Evolutionary conservation across 2,888 invertebrate genomes (phyloP).

Genomic region (Monoplex corrugatus): DNA sequence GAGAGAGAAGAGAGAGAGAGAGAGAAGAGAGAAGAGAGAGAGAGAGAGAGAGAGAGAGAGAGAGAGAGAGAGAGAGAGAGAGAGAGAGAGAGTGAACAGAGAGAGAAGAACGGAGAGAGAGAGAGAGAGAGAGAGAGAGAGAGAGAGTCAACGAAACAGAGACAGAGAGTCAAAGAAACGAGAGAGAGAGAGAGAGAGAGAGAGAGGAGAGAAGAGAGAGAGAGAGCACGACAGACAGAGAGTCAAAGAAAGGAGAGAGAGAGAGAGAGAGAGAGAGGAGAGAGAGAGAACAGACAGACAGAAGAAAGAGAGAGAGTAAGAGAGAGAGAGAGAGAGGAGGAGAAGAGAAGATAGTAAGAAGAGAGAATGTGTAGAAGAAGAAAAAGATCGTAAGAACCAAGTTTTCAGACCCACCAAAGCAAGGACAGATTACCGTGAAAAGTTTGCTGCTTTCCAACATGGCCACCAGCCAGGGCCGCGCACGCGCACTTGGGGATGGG

Average conservation of each 20-base stretch:
- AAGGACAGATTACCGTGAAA: slow-evolving; percentile 64
- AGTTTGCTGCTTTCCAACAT: slow-evolving; percentile 65
- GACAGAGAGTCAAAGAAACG: background rate
- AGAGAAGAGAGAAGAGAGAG: background rate
- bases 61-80: background rate
- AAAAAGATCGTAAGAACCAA: too few species aligned
- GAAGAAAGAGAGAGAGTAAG: too few species aligned
- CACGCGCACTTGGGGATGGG: slow-evolving; percentile 72
- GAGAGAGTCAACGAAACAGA: background rate
- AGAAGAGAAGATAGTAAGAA: too few species aligned
- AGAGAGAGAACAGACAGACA: too few species aligned
- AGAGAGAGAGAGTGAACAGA: too few species aligned
- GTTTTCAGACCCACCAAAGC: too few species aligned
- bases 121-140: background rate
- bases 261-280: background rate
- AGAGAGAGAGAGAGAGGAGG: too few species aligned
- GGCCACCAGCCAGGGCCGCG: slow-evolving; percentile 66
- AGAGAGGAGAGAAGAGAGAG: background rate
- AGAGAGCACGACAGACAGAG: background rate
- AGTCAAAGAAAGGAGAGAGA: background rate
- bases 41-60: background rate
- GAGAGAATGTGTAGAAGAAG: too few species aligned
- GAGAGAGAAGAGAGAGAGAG: background rate
- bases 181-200: background rate
- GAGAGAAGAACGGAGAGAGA: too few species aligned